Evolutionary conservation across 2,113 vertebrate genomes (phyloP).

Genomic region (Zosterops japonicus): DNA sequence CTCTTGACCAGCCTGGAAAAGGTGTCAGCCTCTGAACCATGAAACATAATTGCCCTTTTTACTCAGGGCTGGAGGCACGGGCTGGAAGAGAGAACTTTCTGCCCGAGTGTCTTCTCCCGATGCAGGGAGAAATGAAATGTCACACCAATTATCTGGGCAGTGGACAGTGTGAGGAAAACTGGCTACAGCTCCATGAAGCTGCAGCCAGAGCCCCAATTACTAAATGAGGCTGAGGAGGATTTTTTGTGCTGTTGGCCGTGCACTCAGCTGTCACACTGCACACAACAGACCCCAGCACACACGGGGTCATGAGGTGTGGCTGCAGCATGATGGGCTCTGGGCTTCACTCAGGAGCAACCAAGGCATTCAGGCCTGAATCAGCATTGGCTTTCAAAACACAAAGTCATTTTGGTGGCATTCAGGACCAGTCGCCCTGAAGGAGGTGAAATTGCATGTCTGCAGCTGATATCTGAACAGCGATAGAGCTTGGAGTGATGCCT

Average conservation of each 20-base stretch:
- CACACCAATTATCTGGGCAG: constrained; percentile 57
- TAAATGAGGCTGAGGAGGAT: neutral
- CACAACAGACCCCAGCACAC: rapidly evolving
- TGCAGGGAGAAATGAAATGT: constrained; percentile 60
- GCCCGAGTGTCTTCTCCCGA: neutral
- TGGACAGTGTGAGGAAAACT: constrained; percentile 1
- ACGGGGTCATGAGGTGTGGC: neutral
- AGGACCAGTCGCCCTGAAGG: neutral
- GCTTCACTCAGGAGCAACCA: rapidly evolving
- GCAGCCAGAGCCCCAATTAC: constrained; percentile 29
- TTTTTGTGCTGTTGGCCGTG: neutral
- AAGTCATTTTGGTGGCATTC: neutral
- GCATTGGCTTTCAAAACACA: neutral
- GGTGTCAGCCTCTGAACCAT: neutral
- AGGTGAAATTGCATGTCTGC: neutral
- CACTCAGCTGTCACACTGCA: neutral
- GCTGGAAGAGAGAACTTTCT: constrained; percentile 56
- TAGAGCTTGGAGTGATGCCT: neutral
- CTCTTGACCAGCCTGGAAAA: neutral
- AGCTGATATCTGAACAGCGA: neutral
- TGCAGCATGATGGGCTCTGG: neutral
- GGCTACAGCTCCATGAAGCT: neutral
- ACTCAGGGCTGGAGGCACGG: neutral
- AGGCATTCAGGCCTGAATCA: neutral
- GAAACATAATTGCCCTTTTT: neutral